Evolutionary conservation across 2,888 invertebrate genomes (phyloP), one percentile per base, ranked within the genome.

Genomic region (Napeogenes sylphis): DNA sequence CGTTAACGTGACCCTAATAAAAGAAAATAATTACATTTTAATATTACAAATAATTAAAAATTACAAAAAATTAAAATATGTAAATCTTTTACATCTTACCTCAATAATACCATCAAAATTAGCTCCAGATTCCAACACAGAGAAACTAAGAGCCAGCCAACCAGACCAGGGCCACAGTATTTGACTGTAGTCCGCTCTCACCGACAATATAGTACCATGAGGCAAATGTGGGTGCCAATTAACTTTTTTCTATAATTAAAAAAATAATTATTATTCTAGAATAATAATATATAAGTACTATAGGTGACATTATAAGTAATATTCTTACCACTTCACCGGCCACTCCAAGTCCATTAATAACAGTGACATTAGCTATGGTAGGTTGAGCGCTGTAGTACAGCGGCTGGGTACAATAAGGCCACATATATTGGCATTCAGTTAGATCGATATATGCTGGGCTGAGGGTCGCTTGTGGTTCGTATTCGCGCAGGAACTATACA

Each of bases 371-470:
- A 4, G 97, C 94, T 70, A 99, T 96, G 32, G 95, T 94, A 0
- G 98, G 97, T 87, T 96, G 94, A 47, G 94, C 95, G 65, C 95
- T 95, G 81, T 95, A 93, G 87, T 97, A 99, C 54, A 99, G 84
- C 0, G 98, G 97, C 84, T 99, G 99, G 0, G 97, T 97, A 82
- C 98, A 99, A 76, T 98, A 99, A 0, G 99, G 99, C 98, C 98
- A 99, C 98, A 98, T 98, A 84, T 98, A 99, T 71, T 97, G 97
- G 75, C 97, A 97, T 79, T 98, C 98, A 0, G 96, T 97, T 69
- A 98, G 92, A 83, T 99, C 99, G 70, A 99, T 93, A 82, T 98
- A 98, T 71, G 96, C 94, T 1, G 94, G 94, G 71, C 94, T 93
- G 12, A 94, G 82, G 51, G 92, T 94, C 13, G 93, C 93, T 76